These are phyloP conservation scores for Cryptoprocta ferox DNA, from an alignment of 2,797 vertebrate genomes.

Conservation along the genomic window DNA sequence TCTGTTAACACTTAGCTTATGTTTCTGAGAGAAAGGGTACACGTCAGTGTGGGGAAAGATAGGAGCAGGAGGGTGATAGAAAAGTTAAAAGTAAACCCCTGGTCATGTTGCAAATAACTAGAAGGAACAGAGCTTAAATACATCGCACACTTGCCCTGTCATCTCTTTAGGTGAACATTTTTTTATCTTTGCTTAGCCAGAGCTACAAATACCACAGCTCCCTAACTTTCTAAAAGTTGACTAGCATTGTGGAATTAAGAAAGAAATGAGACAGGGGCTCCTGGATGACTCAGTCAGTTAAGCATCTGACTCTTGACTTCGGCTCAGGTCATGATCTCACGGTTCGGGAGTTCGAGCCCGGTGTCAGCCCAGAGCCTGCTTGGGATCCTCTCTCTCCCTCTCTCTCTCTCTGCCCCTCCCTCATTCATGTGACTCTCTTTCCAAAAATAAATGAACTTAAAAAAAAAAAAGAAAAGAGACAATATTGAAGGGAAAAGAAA, in stretches of 20 bases:
- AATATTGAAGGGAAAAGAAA: neutral
- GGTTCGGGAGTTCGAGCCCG: too few relatives aligned
- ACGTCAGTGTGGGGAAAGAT: neutral
- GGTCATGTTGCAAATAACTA: neutral
- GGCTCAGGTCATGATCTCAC: too few relatives aligned
- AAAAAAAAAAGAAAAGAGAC: too few relatives aligned
- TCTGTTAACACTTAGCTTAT: neutral
- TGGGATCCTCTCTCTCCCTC: too few relatives aligned
- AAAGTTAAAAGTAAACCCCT: neutral
- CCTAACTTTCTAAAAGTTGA: neutral
- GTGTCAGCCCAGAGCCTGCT: too few relatives aligned
- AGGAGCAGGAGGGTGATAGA: neutral
- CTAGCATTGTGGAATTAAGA: neutral
- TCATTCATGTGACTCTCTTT: too few relatives aligned
- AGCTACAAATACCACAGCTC: neutral
- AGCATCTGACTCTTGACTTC: too few relatives aligned
- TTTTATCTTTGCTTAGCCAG: neutral
- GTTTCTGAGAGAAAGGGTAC: neutral
- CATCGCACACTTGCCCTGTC: neutral
- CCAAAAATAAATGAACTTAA: too few relatives aligned
- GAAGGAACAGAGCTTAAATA: neutral
- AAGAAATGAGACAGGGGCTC: neutral
- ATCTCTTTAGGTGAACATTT: neutral
- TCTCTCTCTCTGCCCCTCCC: too few relatives aligned
- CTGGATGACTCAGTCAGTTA: too few relatives aligned